Evolutionary conservation across 2,888 invertebrate genomes (phyloP).

Genomic region (Galerucella pusilla): DNA sequence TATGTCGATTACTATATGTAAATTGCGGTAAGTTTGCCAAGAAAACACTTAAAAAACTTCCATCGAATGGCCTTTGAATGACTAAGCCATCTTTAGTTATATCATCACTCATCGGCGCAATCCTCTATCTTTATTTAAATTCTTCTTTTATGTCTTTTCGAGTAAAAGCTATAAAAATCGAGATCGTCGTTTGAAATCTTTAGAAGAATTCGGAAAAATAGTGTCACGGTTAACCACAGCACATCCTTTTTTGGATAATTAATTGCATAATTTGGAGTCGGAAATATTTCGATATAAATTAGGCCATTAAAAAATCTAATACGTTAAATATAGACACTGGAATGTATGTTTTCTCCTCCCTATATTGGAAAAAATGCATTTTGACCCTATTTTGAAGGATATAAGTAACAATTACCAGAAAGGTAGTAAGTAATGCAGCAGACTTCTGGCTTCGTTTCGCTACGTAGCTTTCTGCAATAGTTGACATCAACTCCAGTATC

Average conservation of each 20-base stretch:
- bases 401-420: too few relatives aligned
- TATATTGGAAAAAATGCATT: too few relatives aligned
- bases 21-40: background rate
- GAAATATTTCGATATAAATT: background rate
- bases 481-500: too few relatives aligned
- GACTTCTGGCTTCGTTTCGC: too few relatives aligned
- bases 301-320: background rate
- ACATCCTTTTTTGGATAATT: background rate
- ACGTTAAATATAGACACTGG: background rate
- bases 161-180: slow-evolving; percentile 17
- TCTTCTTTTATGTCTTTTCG: slow-evolving; percentile 10
- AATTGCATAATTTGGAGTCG: background rate
- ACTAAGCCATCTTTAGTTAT: background rate
- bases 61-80: slow-evolving; percentile 7
- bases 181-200: slow-evolving; percentile 10
- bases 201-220: background rate
- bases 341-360: too few relatives aligned
- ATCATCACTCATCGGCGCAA: background rate
- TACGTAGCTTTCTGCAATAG: too few relatives aligned
- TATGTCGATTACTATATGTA: slow-evolving; percentile 6
- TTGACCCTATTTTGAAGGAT: too few relatives aligned
- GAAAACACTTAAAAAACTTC: slow-evolving; percentile 10
- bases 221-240: slow-evolving; percentile 21
- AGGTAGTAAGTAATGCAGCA: too few relatives aligned
- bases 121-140: background rate